Conservation (phyloP, 2,797 vertebrate species). For the Tangara arthus region DNA sequence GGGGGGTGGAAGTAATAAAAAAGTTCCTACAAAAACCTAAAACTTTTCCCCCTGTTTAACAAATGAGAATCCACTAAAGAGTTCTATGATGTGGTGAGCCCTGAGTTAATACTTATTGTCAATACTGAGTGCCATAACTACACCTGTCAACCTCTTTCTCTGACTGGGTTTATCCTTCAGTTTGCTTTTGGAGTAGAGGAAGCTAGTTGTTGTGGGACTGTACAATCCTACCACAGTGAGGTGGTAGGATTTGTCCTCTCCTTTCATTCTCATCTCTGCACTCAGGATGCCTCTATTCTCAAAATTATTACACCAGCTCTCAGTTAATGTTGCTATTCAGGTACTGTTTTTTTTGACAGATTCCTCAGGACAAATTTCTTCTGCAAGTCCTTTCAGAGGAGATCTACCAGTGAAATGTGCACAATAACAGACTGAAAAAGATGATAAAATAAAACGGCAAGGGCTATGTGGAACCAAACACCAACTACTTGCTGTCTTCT, state of each 20-base stretch:
- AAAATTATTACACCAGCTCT: neutral
- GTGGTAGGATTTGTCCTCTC: neutral
- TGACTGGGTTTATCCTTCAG: neutral
- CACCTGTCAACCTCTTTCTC: neutral
- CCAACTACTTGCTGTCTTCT: neutral
- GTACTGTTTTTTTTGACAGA: constrained; percentile 2
- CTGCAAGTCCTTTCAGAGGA: neutral
- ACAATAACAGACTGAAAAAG: neutral
- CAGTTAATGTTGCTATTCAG: constrained; percentile 4
- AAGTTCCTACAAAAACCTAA: neutral
- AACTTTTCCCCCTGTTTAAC: neutral
- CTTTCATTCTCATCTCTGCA: neutral
- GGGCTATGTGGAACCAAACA: neutral
- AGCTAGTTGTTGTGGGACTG: neutral
- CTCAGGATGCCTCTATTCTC: neutral
- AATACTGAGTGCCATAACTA: neutral
- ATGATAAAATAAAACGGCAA: neutral
- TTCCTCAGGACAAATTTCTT: constrained; percentile 12
- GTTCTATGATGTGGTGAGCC: neutral
- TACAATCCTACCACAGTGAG: neutral
- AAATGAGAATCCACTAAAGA: neutral
- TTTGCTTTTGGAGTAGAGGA: neutral
- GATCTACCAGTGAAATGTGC: neutral
- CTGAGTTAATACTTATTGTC: neutral
- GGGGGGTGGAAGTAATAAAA: neutral